phyloP scores from a whole-genome alignment of 2,797 vertebrate genomes.

The Darevskia nairensis region DNA sequence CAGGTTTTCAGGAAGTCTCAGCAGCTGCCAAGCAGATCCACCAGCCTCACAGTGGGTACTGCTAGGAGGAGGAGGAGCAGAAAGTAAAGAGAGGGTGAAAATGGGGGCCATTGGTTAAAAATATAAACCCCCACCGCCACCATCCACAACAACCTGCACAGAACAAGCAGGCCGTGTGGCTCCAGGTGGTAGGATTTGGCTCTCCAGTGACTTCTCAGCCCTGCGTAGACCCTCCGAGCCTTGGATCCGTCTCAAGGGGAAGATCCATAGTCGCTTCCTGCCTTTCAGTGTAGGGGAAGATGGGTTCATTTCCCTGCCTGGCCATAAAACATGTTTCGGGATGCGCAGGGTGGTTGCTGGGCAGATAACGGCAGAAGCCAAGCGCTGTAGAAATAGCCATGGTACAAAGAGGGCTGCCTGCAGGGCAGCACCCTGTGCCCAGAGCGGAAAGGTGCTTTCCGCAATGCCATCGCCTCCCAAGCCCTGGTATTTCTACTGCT shows the following conservation, averaged over 20 bases:
- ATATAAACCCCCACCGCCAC: background rate
- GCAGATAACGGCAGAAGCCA: background rate
- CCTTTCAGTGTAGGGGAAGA: no score
- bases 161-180: accelerated
- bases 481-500: accelerated
- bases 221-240: background rate
- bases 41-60: no score
- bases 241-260: no score
- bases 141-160: background rate
- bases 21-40: background rate
- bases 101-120: background rate
- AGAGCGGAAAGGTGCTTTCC: background rate
- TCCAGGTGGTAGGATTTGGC: no score
- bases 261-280: background rate
- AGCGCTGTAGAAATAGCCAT: background rate
- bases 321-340: no score
- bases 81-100: no score
- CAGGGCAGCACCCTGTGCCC: no score
- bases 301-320: background rate
- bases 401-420: background rate
- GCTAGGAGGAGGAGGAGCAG: no score
- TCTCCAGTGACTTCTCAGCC: no score
- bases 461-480: background rate
- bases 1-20: background rate
- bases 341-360: background rate